phyloP scores from a whole-genome alignment of 2,888 invertebrate genomes.

The Nemoura dubitans region DNA sequence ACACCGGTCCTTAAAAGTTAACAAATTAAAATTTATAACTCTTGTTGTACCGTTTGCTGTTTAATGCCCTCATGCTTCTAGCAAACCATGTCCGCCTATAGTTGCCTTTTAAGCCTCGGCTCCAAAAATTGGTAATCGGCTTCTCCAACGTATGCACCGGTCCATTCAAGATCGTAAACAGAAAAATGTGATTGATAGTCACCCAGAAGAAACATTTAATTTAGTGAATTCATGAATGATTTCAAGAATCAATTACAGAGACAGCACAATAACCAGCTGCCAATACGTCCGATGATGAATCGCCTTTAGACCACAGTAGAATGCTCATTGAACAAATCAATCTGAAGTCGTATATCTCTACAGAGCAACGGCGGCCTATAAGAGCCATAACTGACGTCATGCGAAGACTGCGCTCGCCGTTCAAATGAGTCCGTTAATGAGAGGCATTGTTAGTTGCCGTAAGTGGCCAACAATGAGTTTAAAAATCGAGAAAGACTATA shows the following conservation, averaged over 20 bases:
- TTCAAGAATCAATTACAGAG: background rate
- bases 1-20: background rate
- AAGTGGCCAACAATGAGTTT: background rate
- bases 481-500: background rate
- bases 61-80: background rate
- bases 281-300: background rate
- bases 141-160: background rate
- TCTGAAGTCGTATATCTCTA: background rate
- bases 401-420: background rate
- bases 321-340: background rate
- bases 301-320: background rate
- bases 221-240: constrained; percentile 5
- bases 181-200: background rate
- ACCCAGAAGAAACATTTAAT: background rate
- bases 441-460: background rate
- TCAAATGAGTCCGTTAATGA: background rate
- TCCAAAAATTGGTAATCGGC: background rate
- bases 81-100: background rate
- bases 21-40: background rate
- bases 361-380: background rate
- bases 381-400: background rate
- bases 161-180: background rate
- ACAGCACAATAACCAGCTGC: background rate
- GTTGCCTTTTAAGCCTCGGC: background rate
- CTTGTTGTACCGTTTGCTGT: background rate